These are phyloP conservation scores for Ricordea florida DNA, from an alignment of 92 coral and sea anemone genomes.

Conservation along the genomic window DNA sequence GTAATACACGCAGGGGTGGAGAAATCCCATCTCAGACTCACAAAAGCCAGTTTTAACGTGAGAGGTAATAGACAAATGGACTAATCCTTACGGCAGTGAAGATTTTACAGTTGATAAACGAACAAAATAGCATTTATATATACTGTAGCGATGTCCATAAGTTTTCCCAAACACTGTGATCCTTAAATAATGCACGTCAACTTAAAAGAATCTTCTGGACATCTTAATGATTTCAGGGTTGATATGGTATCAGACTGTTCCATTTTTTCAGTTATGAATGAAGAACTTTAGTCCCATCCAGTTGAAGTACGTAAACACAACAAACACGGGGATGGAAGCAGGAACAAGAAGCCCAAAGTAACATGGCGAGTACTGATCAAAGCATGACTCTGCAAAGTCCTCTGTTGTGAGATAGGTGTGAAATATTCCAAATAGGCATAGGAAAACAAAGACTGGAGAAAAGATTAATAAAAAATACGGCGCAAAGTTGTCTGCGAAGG, in stretches of 20 bases:
- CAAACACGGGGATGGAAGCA: constrained; percentile 80
- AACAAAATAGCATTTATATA: too few relatives aligned
- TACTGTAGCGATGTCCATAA: too few relatives aligned
- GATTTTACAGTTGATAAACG: too few relatives aligned
- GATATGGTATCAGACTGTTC: background rate
- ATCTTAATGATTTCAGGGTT: too few relatives aligned
- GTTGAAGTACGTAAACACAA: constrained; percentile 86
- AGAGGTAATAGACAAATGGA: too few relatives aligned
- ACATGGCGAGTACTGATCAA: constrained; percentile 84
- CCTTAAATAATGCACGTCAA: too few relatives aligned
- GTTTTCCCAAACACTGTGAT: too few relatives aligned
- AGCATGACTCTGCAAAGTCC: constrained; percentile 94
- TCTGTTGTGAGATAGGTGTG: constrained; percentile 69
- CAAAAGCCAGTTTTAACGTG: too few relatives aligned
- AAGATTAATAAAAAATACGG: constrained; percentile 61
- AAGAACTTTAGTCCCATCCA: constrained; percentile 98
- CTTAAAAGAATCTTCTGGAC: too few relatives aligned
- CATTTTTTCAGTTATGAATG: constrained; percentile 71
- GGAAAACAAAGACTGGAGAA: constrained; percentile 61
- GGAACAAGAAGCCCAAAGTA: constrained; percentile 95
- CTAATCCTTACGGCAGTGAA: too few relatives aligned
- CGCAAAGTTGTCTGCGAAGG: constrained; percentile 35
- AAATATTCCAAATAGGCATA: constrained; percentile 78
- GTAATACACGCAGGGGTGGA: too few relatives aligned
- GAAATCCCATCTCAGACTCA: too few relatives aligned